These are phyloP conservation scores for Mechanitis mazaeus DNA, from an alignment of 2,888 invertebrate species.

Conservation along the genomic window DNA sequence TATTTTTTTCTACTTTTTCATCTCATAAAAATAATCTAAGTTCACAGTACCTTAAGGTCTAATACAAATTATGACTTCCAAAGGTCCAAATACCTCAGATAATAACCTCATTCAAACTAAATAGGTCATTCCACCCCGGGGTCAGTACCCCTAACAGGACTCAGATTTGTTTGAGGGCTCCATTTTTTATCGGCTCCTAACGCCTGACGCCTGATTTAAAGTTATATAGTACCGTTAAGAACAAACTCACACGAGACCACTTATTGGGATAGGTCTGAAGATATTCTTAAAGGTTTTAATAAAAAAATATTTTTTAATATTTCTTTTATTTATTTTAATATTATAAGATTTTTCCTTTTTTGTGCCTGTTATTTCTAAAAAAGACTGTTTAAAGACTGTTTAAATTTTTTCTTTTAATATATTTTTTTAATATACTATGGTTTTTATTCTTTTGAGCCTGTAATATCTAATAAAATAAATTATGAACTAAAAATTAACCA, in stretches of 20 bases:
- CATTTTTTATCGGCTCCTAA: constrained; percentile 72
- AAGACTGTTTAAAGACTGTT: no score
- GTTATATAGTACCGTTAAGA: constrained; percentile 68
- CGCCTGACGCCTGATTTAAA: constrained; percentile 50
- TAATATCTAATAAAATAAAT: no score
- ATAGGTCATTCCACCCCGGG: constrained; percentile 73
- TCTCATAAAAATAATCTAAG: no score
- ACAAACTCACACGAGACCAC: constrained; percentile 36
- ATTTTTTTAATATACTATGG: no score
- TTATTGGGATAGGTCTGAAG: constrained; percentile 39
- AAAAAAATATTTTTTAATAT: not conserved
- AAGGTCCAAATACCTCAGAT: constrained; percentile 30
- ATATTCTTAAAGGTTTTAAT: constrained; percentile 26
- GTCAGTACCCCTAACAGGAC: constrained; percentile 74
- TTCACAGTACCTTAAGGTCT: not conserved
- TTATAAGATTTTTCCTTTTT: no score
- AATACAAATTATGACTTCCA: constrained; percentile 2
- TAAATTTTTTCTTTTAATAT: no score
- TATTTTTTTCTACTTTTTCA: no score
- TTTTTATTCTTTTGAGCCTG: no score
- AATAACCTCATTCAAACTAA: constrained; percentile 68
- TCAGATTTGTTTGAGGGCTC: constrained; percentile 61
- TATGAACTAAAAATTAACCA: no score
- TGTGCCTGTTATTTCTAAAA: no score
- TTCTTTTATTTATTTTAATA: no score